Base-by-base conservation (phyloP, 92 coral and sea anemone species). In the Pocillopora meandrina region DNA sequence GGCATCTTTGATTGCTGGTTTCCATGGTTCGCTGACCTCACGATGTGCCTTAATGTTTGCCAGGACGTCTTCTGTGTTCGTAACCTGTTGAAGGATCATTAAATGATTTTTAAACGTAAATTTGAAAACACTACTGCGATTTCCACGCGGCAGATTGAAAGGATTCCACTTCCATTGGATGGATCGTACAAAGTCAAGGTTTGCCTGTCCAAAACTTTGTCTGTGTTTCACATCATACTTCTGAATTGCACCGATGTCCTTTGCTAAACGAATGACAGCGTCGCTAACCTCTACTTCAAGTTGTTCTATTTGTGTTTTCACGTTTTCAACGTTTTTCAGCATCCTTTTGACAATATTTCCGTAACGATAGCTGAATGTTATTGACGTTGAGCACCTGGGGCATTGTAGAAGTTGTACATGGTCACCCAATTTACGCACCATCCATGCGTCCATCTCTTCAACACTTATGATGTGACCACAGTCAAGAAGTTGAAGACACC, bases 391-490 rank as follows among this genome's bases (percentile, higher is more conserved):
- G 83, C 88, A 84, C 58, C 56, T 70, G 69, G 91, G 91, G 69
- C 94, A 84, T 69, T 76, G 77, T 56, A 85, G 73, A 77, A 85
- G 76, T 82, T 87, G 80, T 59, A 83, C 71, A 49, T 87, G 82
- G n/a, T 26, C 73, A 23, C 80, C 76, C 67, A 55, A 19, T 7
- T 64, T 11, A 20, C 74, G 80, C 11, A 61, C 77, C 96, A 93
- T 93, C 89, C 92, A 88, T 61, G 67, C 81, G 56, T 93, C 97
- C 87, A 93, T 92, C 61, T 18, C 74, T 33, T 75, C 66, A 36
- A 93, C 90, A 12, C 80, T 88, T 58, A 91, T 56, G 75, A 80
- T 47, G 75, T 93, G 97, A 33, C 88, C 90, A 79, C 97, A 93
- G 58, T 91, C 97, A 35, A 90, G 72, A 62, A 93, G 89, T 57